A percentile compares a stretch with the other conserved stretches of the same genome.
Conservation (phyloP, 2,888 invertebrate species). For the Sabatieria punctata region DNA sequence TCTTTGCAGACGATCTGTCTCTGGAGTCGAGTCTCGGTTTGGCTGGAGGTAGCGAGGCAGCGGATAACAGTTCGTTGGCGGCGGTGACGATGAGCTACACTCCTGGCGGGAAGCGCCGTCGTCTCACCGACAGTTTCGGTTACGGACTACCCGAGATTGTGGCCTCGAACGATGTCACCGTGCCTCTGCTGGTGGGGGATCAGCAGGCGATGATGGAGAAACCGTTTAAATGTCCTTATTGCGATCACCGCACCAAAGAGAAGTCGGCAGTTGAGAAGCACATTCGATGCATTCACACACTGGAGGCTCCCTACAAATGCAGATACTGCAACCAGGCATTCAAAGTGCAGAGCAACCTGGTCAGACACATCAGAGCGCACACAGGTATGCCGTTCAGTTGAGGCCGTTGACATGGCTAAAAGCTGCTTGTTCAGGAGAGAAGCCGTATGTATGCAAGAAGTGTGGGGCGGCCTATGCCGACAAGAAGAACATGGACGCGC, state of each 20-base stretch:
- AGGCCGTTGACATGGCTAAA: no score
- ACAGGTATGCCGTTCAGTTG: slow-evolving; percentile 18
- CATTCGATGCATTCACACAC: slow-evolving; percentile 20
- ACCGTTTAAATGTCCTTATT: slow-evolving; percentile 20
- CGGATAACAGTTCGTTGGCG: no score
- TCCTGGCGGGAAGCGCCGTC: slow-evolving; percentile 2
- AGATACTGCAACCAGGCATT: slow-evolving; percentile 16
- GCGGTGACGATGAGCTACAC: slow-evolving; percentile 7
- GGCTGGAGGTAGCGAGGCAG: no score
- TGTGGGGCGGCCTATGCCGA: slow-evolving; percentile 21
- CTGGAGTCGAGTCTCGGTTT: not conserved
- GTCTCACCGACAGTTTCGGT: slow-evolving; percentile 10
- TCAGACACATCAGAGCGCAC: slow-evolving; percentile 19
- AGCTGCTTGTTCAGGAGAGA: slow-evolving; percentile 18
- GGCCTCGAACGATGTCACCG: slow-evolving; percentile 11
- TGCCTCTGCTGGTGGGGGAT: slow-evolving; percentile 14
- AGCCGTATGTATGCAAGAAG: slow-evolving; percentile 22
- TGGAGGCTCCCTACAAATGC: slow-evolving; percentile 20
- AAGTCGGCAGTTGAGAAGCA: slow-evolving; percentile 20
- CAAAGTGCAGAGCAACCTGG: slow-evolving; percentile 22
- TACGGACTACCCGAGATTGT: slow-evolving; percentile 14
- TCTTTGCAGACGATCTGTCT: no score
- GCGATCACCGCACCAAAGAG: slow-evolving; percentile 18
- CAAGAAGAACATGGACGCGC: slow-evolving; percentile 26
- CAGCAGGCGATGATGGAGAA: slow-evolving; percentile 16